phyloP scores from a whole-genome alignment of 2,797 vertebrate species.

The Pachyuromys duprasi region DNA sequence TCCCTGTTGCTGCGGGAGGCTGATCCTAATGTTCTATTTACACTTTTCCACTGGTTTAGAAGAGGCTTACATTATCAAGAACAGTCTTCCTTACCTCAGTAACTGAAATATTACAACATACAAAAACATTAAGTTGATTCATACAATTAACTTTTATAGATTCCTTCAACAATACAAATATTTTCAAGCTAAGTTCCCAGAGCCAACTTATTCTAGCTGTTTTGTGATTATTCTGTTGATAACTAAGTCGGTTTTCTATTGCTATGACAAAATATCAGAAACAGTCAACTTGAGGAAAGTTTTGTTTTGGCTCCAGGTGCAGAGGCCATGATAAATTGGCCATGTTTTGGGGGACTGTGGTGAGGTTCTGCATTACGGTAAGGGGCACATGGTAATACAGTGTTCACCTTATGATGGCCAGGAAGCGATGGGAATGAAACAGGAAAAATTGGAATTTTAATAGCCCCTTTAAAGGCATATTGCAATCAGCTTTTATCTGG shows the following conservation, averaged over 20 bases:
- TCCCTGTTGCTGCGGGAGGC: background rate
- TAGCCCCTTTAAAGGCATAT: background rate
- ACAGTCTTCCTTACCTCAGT: background rate
- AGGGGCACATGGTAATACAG: background rate
- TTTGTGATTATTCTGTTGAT: background rate
- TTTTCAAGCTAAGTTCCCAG: background rate
- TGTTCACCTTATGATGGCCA: too few species aligned
- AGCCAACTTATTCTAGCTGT: background rate
- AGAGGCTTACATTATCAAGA: background rate
- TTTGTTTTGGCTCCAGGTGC: background rate
- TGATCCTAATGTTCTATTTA: background rate
- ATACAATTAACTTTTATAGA: background rate
- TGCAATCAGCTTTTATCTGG: background rate
- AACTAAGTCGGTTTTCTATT: background rate
- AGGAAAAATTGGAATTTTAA: background rate
- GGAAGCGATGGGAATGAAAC: background rate
- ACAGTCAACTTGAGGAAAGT: background rate
- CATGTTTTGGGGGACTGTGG: background rate
- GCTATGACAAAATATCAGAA: background rate
- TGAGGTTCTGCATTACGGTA: too few species aligned
- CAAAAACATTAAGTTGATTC: background rate
- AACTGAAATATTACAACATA: background rate
- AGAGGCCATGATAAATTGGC: background rate
- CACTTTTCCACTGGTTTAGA: background rate
- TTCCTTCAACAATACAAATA: background rate